These are phyloP conservation scores for Phaenicophaeus curvirostris DNA, from an alignment of 2,797 vertebrate genomes.

Conservation along the genomic window DNA sequence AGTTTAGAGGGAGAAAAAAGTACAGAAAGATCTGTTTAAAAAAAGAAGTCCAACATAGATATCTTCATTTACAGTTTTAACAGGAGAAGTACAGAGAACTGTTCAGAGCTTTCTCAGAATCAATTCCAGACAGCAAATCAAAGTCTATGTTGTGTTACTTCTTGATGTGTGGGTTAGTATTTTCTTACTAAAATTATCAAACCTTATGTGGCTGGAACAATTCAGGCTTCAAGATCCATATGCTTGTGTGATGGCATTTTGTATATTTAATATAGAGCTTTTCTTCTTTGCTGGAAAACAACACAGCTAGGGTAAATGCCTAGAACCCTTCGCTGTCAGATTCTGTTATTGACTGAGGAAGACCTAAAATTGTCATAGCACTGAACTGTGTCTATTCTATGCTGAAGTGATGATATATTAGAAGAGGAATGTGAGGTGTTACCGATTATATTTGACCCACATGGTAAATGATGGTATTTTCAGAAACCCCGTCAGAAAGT, in stretches of 20 bases:
- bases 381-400: fast-evolving
- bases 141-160: not conserved
- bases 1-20: not conserved
- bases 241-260: not conserved
- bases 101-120: not conserved
- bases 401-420: not conserved
- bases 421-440: not conserved
- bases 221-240: not conserved
- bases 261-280: not conserved
- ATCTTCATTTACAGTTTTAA: not conserved
- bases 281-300: not conserved
- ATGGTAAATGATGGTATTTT: fast-evolving
- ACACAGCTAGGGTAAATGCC: not conserved
- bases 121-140: not conserved
- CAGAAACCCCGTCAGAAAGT: not conserved
- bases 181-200: not conserved
- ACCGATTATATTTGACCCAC: not conserved
- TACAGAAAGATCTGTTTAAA: not conserved
- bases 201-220: not conserved
- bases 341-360: not conserved
- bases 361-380: not conserved
- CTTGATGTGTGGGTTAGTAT: not conserved
- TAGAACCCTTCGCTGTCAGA: not conserved
- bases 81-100: not conserved
- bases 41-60: not conserved